Percentiles rank a stretch among this genome's conserved stretches.
These are phyloP conservation scores for Chymomyza procnemis DNA, from an alignment of 2,888 invertebrate species.

Conservation along the genomic window DNA sequence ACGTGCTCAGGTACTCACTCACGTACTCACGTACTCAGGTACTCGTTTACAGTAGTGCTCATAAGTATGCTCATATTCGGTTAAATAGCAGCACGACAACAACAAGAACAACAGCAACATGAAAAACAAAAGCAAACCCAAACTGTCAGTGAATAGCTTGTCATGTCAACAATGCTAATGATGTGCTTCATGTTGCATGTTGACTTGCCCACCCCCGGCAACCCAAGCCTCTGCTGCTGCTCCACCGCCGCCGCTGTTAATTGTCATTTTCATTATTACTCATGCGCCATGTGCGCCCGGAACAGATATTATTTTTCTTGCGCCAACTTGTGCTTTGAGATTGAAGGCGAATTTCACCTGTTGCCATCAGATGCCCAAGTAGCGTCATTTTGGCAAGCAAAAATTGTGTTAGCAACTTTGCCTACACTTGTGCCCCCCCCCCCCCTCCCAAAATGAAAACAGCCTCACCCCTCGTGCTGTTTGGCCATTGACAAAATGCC, in stretches of 20 bases:
- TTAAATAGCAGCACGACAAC: not conserved
- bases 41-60: not conserved
- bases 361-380: not conserved
- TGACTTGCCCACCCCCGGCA: not conserved
- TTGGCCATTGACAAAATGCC: constrained; percentile 59
- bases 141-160: not conserved
- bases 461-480: not conserved
- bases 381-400: not conserved
- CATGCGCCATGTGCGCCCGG: not conserved
- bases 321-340: not conserved
- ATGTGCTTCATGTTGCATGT: not conserved
- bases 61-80: not conserved
- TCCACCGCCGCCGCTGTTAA: not conserved
- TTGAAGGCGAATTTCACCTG: not conserved
- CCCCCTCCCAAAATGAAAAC: not conserved
- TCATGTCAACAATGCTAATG: not conserved
- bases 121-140: not conserved
- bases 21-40: not conserved
- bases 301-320: not conserved
- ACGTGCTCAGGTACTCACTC: not conserved
- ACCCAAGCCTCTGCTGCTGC: not conserved
- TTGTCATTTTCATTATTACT: not conserved
- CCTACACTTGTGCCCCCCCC: not conserved
- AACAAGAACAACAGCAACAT: not conserved
- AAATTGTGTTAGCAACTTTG: not conserved